These are phyloP conservation scores for Trissolcus basalis DNA, from an alignment of 1,140 invertebrate genomes.

Conservation along the genomic window DNA sequence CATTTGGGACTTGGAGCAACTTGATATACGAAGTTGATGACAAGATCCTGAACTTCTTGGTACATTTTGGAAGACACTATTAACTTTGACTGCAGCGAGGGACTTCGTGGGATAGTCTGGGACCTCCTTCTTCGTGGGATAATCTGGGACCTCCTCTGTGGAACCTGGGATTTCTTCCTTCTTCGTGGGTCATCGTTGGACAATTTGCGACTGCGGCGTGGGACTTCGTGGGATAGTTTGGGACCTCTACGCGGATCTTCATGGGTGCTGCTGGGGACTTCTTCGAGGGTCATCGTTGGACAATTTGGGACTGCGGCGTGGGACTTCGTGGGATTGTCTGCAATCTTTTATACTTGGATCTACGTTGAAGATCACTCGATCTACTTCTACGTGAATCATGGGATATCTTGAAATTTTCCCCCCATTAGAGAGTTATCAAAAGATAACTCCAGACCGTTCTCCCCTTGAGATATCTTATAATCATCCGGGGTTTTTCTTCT, in stretches of 20 bases:
- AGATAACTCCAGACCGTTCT: no score
- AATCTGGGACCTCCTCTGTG: not conserved
- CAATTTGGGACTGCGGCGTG: not conserved
- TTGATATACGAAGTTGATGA: not conserved
- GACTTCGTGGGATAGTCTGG: not conserved
- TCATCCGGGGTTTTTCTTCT: no score
- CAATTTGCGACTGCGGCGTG: not conserved
- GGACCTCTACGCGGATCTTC: not conserved
- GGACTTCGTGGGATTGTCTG: not conserved
- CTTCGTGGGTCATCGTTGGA: not conserved
- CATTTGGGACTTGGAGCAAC: not conserved
- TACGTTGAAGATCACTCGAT: no score
- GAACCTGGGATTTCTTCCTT: not conserved
- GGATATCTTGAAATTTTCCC: no score
- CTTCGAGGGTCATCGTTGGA: not conserved
- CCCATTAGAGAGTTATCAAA: no score
- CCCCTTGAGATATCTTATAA: no score
- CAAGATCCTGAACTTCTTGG: not conserved
- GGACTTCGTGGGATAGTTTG: slow-evolving; percentile 5
- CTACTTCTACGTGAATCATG: no score
- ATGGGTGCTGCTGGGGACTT: not conserved
- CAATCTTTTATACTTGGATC: no score
- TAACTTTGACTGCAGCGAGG: not conserved
- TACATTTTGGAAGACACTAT: not conserved
- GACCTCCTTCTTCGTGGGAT: not conserved